Base-by-base conservation (phyloP, 2,113 vertebrate species). In the Clarias gariepinus region DNA sequence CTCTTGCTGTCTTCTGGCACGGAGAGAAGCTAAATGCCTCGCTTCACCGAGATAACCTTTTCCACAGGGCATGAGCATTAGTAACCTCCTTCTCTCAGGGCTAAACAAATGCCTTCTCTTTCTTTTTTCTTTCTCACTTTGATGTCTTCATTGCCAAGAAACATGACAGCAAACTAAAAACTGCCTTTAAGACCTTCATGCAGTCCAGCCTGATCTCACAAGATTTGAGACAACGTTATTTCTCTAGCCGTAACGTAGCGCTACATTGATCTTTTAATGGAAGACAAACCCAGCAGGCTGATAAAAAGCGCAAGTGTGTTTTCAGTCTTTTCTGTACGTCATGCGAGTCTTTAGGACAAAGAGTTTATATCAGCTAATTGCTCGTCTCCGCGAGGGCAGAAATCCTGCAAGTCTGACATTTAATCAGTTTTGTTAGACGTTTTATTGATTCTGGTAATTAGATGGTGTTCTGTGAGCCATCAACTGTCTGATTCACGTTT, bases 11-110 rank as follows among this genome's bases (percentile, higher is more conserved):
- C 79, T 83, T 69, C 53, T 61, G 55, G 30, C 47, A 3, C 68
- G 82, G 89, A 90, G n/a, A 36, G 71, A 23, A 89, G 91, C 81
- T 91, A 90, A 93, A 94, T 81, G 86, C 79, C 83, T 87, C 89
- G 90, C 92, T 90, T 92, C 88, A 91, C 85, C 89, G 66, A 77
- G 89, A 91, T 90, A 92, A 91, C 93, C 90, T 93, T 85, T 85
- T 88, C 89, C 81, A 64, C 88, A 83, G 82, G 87, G 78, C 87
- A 68, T 60, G 79, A 85, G 86, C 30, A 87, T 90, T 88, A 88
- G 74, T 82, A 82, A 86, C 86, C 19, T 30, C 80, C 82, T 88
- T 87, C 84, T 79, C 84, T 86, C 64, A 10, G 60, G 88, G 87
- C 90, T 85, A 87, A 87, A 60, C 71, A 85, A 33, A 81, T 82